Base-by-base conservation (phyloP, 2,113 vertebrate species). In the Melospiza melodia region DNA sequence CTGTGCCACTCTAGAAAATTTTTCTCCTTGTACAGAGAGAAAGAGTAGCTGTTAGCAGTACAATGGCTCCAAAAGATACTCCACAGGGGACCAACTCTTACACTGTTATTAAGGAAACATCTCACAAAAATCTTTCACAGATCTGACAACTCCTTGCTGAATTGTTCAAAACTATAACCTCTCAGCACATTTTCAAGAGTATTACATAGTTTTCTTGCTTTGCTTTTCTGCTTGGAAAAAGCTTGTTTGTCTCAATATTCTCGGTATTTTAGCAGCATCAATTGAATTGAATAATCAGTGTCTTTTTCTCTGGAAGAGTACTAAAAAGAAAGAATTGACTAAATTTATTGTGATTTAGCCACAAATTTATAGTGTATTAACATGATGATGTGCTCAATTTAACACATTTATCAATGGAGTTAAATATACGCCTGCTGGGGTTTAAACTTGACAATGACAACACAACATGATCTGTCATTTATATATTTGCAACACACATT, bases 221-320 rank as follows among this genome's bases (percentile, higher is more conserved):
- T 92, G 63, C 43, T 90, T 41, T 91, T 94, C 57, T 93, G 51
- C 43, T 79, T 96, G 76, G 96, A 95, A 94, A 95, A 94, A 11
- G 24, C 31, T 58, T 92, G 55, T 84, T 93, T 82, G 37, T 93
- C 97, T 89, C 72, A 94, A 89, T 79, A 72, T 87, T 76, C 25
- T 87, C 1, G 20, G 46, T 78, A 87, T 89, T 92, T 95, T 72
- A 96, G 12, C 33, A 77, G 37, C 67, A 58, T 89, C 65, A 93
- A 39, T 95, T 94, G 91, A 94, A 95, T 52, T 20, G 37, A 94
- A 55, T 69, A 57, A 87, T 57, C 27, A 43, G 12, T 84, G 20
- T 18, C 87, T 91, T 94, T 94, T 93, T 23, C 20, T 85, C 44
- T 88, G 11, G n/a, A 80, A 95, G 39, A 63, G 14, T 52, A 68